Base-by-base conservation (phyloP, 1,140 invertebrate species). In the Cheumatopsyche charites region DNA sequence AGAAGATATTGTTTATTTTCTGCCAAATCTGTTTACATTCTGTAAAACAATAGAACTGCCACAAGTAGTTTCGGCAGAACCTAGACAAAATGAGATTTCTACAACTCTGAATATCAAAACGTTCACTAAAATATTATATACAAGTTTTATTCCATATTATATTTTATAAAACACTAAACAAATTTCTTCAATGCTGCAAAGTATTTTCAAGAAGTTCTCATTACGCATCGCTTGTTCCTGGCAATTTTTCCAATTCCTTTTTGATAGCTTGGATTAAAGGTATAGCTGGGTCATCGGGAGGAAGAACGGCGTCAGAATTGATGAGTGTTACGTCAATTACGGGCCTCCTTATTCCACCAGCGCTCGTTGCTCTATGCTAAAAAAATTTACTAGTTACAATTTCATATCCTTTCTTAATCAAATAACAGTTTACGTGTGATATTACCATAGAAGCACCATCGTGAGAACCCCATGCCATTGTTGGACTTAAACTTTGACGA, bases 211-310 rank as follows among this genome's bases (percentile, higher is more conserved):
- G 9, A 36, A 36, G 9, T 36, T 36, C 3, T 36, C 29, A 36
- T 61, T 62, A 75, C 1, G 74, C 74, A 49, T 75, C 74, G 47
- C 74, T 75, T 6, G 74, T 75, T 11, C 74, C 74, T 11, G 74
- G 74, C 19, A 75, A 61, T 58, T 71, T 73, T 42, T 73, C 63
- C 41, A 75, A 70, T 77, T 88, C 88, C 41, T 81, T 81, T 73
- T 87, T 86, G 71, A 89, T 89, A 71, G 87, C 87, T 15, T 83
- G 80, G 67, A 89, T 88, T 23, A 89, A 81, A 0, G 87, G 88
- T 1, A 87, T 77, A 0, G 87, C 87, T 0, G 88, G 87, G 75
- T 88, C 87, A 2, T 80, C 78, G 0, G 83, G 78, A 0, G 81
- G 71, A 12, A 87, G 79, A 0, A 77, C 72, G 11, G 80, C 80